A percentile compares a stretch with the other conserved stretches of the same genome.
Conservation (phyloP, 2,888 invertebrate species). For the Microplitis deprimator region DNA sequence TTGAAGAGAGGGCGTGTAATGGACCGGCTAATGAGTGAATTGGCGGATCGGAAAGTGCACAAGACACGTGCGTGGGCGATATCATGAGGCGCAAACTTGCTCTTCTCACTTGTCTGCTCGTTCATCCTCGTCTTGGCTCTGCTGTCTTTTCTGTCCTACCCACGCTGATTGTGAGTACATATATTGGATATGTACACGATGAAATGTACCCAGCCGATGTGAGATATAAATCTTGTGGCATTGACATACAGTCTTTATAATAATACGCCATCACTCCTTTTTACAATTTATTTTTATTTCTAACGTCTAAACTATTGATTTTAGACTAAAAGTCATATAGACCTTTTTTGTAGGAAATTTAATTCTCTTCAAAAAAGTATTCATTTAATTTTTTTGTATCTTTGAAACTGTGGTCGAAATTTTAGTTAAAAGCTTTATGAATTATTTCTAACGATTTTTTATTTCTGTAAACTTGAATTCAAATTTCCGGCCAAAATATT, state of each 20-base stretch:
- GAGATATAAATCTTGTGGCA: slow-evolving; percentile 45
- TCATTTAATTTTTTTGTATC: no score
- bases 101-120: slow-evolving; percentile 27
- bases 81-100: slow-evolving; percentile 22
- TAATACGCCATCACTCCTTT: neutral
- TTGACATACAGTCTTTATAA: slow-evolving; percentile 50
- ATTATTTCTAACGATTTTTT: no score
- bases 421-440: no score
- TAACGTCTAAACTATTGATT: neutral
- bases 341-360: no score
- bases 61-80: slow-evolving; percentile 37
- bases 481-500: no score
- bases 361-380: no score
- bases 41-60: slow-evolving; percentile 35
- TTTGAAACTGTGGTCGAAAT: no score
- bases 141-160: slow-evolving; percentile 51
- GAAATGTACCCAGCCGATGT: slow-evolving; percentile 22
- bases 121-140: neutral
- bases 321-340: no score
- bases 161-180: slow-evolving; percentile 65
- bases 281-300: neutral
- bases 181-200: slow-evolving; percentile 38
- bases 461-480: no score
- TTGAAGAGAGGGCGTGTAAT: slow-evolving; percentile 22
- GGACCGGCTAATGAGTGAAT: slow-evolving; percentile 31